A percentile compares a stretch with the other conserved stretches of the same genome.
Conservation (phyloP, 2,797 vertebrate genomes). For the Acipenser oxyrinchus region DNA sequence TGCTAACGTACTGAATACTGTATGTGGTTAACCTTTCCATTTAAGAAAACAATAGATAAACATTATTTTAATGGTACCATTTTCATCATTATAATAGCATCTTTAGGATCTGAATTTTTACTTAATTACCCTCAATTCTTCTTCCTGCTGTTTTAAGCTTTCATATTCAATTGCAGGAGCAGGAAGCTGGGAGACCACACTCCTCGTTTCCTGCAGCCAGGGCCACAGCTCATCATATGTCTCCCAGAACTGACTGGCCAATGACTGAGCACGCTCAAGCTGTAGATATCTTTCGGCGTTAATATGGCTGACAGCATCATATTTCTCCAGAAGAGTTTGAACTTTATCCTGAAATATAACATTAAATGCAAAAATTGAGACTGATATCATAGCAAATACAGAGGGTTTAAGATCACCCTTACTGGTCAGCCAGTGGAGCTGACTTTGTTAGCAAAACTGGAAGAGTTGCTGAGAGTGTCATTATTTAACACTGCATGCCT, state of each 20-base stretch:
- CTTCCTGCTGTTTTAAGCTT: conserved; percentile 83
- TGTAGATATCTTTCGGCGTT: conserved; percentile 90
- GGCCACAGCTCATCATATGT: conserved; percentile 94
- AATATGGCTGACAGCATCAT: conserved; percentile 74
- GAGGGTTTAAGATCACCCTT: background rate
- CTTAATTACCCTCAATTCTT: conserved; percentile 80
- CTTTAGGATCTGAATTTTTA: no score
- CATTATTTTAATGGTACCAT: no score
- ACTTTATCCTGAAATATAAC: conserved; percentile 67
- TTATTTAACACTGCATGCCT: no score
- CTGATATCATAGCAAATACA: conserved; percentile 13
- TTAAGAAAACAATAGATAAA: no score
- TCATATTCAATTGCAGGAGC: conserved; percentile 87
- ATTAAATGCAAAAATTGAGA: conserved; percentile 14
- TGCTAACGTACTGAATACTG: no score
- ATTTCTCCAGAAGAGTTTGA: conserved; percentile 71
- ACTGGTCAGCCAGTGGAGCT: no score
- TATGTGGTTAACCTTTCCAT: no score
- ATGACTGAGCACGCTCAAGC: conserved; percentile 85
- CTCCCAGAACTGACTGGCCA: conserved; percentile 94
- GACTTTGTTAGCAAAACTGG: no score
- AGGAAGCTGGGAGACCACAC: conserved; percentile 72
- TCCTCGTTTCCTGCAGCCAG: conserved; percentile 82
- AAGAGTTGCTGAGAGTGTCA: no score
- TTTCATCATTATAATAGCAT: no score